These are phyloP conservation scores for Cephus pulcher DNA, from an alignment of 2,888 invertebrate species.

Conservation along the genomic window DNA sequence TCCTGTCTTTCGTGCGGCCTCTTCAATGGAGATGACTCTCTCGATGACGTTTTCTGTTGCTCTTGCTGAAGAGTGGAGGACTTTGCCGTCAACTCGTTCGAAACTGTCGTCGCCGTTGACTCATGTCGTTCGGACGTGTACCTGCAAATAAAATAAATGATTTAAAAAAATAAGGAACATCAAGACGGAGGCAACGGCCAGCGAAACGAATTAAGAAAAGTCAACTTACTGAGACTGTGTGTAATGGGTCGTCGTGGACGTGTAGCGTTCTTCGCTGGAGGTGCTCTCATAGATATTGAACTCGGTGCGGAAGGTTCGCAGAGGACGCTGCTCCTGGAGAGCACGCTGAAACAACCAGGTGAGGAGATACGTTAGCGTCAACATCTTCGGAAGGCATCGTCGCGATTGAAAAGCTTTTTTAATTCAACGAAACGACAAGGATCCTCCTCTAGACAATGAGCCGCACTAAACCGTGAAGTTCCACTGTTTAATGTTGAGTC, in stretches of 20 bases:
- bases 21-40: conserved; percentile 47
- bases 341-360: conserved; percentile 61
- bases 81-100: conserved; percentile 37
- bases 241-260: conserved; percentile 74
- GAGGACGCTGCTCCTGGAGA: conserved; percentile 70
- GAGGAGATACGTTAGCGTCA: conserved; percentile 49
- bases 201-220: not conserved
- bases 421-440: not conserved
- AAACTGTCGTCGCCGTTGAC: conserved; percentile 37
- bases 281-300: conserved; percentile 81
- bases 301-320: conserved; percentile 85
- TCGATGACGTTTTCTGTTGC: conserved; percentile 41
- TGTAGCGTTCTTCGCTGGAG: conserved; percentile 73
- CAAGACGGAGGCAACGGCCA: not conserved
- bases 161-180: too few species aligned
- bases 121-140: conserved; percentile 56
- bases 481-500: not conserved
- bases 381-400: conserved; percentile 30
- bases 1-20: conserved; percentile 22
- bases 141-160: conserved; percentile 30
- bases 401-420: not conserved
- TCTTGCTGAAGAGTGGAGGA: not conserved
- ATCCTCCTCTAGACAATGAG: not conserved
- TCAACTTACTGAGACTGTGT: conserved; percentile 73
- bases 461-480: not conserved